Percentiles rank a stretch among this genome's conserved stretches.
phyloP scores from a whole-genome alignment of 2,797 vertebrate genomes.

The Odontamblyopus rebecca region DNA sequence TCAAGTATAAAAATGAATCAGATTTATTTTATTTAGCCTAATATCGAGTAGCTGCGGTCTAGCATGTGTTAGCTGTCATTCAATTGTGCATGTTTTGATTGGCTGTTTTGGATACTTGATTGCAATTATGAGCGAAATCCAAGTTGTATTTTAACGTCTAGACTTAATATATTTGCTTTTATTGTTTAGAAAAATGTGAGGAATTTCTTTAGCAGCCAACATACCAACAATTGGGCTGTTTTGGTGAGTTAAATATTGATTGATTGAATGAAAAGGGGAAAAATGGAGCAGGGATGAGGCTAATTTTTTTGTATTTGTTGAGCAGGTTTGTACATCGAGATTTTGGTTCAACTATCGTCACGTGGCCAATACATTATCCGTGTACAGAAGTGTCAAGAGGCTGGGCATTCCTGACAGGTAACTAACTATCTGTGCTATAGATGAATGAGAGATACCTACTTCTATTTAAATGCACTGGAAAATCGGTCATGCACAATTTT shows the following conservation, averaged over 20 bases:
- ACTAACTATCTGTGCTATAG: too few relatives aligned
- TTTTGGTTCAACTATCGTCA: slow-evolving; percentile 99
- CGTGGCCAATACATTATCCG: slow-evolving; percentile 95
- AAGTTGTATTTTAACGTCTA: accelerated
- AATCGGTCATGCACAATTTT: too few relatives aligned
- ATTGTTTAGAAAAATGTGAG: slow-evolving; percentile 77
- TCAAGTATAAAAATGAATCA: not conserved
- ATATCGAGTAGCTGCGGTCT: not conserved
- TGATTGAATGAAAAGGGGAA: not conserved
- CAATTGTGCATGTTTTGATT: slow-evolving; percentile 7
- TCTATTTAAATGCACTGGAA: too few relatives aligned
- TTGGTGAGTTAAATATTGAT: slow-evolving; percentile 87
- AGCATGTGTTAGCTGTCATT: slow-evolving; percentile 26
- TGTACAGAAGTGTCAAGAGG: slow-evolving; percentile 96
- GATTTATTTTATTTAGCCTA: not conserved
- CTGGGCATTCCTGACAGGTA: slow-evolving; percentile 98
- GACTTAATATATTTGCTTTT: not conserved
- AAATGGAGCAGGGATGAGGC: not conserved
- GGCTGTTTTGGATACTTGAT: not conserved
- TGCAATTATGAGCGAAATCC: not conserved
- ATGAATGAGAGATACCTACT: not conserved
- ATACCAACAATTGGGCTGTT: slow-evolving; percentile 99
- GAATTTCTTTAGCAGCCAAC: slow-evolving; percentile 91
- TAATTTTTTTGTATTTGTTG: not conserved
- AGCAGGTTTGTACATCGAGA: slow-evolving; percentile 93